Evolutionary conservation across 2,797 vertebrate species (phyloP).

Genomic region (Mormyrops attenuatus): DNA sequence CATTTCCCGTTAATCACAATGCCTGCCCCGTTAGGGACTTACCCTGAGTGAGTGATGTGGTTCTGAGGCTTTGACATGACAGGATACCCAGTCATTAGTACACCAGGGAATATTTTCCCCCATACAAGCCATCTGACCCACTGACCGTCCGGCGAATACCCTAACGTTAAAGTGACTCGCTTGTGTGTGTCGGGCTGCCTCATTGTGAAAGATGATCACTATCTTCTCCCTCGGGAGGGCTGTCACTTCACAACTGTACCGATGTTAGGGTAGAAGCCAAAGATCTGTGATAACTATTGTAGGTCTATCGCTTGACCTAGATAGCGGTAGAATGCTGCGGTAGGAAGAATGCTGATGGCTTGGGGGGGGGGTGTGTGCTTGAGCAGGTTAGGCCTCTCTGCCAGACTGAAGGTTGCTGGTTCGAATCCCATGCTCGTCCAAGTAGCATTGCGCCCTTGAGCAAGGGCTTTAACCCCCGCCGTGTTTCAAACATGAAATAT

Average conservation of each 20-base stretch:
- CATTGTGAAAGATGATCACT: constrained; percentile 17
- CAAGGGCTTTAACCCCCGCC: not conserved
- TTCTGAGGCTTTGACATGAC: constrained; percentile 28
- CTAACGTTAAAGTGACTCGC: constrained; percentile 19
- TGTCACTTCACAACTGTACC: not conserved
- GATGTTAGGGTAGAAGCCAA: not conserved
- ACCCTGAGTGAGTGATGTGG: constrained; percentile 33
- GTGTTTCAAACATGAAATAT: not conserved
- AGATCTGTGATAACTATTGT: constrained; percentile 1
- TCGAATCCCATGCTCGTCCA: not conserved
- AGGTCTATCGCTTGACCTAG: constrained; percentile 12
- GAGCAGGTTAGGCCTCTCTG: not conserved
- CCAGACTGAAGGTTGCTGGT: not conserved
- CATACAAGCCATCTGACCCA: constrained; percentile 17
- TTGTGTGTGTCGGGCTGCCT: not conserved
- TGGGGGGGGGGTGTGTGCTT: no score
- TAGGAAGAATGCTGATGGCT: not conserved
- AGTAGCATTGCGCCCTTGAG: not conserved
- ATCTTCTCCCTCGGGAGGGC: not conserved
- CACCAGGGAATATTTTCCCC: constrained; percentile 19
- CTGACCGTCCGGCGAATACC: constrained; percentile 18
- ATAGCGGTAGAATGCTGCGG: no score
- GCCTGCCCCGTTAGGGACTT: constrained; percentile 32
- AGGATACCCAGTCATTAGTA: constrained; percentile 28
- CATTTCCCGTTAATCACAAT: constrained; percentile 21